Percentiles rank a stretch among this genome's conserved stretches.
Conservation (phyloP, 2,888 invertebrate genomes). For the Catocala nupta region DNA sequence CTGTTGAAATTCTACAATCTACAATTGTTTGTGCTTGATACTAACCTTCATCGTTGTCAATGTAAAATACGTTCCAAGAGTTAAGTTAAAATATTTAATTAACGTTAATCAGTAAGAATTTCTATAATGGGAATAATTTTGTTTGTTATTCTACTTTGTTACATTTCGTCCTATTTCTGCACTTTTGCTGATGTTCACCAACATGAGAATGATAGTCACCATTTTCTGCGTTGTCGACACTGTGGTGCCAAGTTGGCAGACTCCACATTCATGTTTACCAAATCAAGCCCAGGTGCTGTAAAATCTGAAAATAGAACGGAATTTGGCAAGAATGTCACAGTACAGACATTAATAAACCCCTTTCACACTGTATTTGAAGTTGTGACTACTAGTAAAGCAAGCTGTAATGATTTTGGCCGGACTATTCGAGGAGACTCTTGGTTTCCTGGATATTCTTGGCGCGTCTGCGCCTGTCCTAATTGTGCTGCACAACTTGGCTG, state of each 20-base stretch:
- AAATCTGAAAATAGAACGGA: conserved; percentile 8
- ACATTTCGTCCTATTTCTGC: no score
- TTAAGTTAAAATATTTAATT: no score
- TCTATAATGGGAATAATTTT: no score
- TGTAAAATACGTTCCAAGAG: no score
- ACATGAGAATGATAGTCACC: background rate
- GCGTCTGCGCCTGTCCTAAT: conserved; percentile 8
- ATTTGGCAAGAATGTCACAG: conserved; percentile 11
- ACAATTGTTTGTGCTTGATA: no score
- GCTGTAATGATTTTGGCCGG: conserved; percentile 6
- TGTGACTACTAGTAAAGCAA: conserved; percentile 2
- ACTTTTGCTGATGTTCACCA: background rate
- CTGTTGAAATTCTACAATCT: conserved; percentile 19
- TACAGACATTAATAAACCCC: conserved; percentile 14
- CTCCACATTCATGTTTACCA: background rate
- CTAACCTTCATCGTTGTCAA: no score
- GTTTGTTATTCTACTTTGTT: no score
- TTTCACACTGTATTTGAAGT: conserved; percentile 9
- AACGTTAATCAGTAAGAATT: no score
- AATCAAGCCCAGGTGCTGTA: conserved; percentile 11
- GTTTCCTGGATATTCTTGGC: conserved; percentile 22
- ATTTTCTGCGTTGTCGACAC: conserved; percentile 6
- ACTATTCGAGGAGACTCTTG: conserved; percentile 12
- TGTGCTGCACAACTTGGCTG: conserved; percentile 18
- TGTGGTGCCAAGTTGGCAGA: conserved; percentile 12